Evolutionary conservation across 2,113 vertebrate genomes (phyloP), one percentile per base, ranked within the genome.

Genomic region (Apteryx mantelli): DNA sequence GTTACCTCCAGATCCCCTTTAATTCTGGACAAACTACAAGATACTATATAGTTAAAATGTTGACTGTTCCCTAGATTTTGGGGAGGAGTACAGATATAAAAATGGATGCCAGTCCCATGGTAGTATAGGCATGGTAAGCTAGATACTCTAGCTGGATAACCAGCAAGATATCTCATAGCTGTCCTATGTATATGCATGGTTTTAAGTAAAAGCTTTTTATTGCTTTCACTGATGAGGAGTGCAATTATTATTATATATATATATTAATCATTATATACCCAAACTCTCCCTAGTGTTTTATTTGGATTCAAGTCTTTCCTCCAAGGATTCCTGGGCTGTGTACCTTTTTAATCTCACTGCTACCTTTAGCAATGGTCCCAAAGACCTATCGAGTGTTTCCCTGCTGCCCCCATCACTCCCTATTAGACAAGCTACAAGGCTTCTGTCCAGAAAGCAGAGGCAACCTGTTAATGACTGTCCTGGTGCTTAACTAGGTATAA

Each of bases 401-500:
- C 30, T 91, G 48, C 13, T 60, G 46, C 66, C 36, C 13, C 34
- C 58, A 15, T 82, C 58, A 21, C 63, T 80, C 78, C 24, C 79
- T 55, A 26, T 74, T 78, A 83, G 71, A 34, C 1, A 80, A 82
- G 19, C 44, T 70, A 2, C 10, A 46, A 80, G 21, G 30, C 13
- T 55, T 87, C 75, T 82, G 52, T 73, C 68, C 82, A 82, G 87
- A 89, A 95, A 91, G 70, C 32, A 61, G 32, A 44, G 61, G 40
- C 48, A 80, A 85, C 64, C 63, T 94, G 90, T 95, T 96, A 96
- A 78, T 91, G 71, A 70, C 93, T 93, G 22, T 91, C 90, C 58
- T 3, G 4, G 44, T 74, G 75, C 68, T 95, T 93, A 94, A 94
- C 79, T 86, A 86, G 64, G 88, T 73, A 42, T 88, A 71, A 91